These are phyloP conservation scores for Gasterosteus nipponicus DNA, from an alignment of 2,113 vertebrate genomes.

Conservation along the genomic window DNA sequence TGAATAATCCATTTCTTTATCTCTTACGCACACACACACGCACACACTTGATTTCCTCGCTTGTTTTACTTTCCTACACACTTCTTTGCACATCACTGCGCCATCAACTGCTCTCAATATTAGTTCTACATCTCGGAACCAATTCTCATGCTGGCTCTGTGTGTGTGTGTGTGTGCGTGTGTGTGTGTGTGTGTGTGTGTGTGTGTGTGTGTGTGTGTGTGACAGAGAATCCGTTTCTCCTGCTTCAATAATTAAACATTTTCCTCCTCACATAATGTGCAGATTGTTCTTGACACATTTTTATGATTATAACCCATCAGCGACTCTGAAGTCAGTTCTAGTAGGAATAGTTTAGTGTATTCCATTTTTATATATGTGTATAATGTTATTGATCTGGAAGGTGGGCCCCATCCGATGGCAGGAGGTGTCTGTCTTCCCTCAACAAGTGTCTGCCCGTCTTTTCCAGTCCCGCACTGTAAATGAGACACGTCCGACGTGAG, in stretches of 20 bases:
- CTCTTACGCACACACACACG: not conserved
- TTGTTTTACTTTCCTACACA: too few relatives aligned
- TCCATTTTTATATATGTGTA: not conserved
- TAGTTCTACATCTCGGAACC: conserved; percentile 42
- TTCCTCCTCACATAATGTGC: conserved; percentile 23
- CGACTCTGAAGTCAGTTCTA: not conserved
- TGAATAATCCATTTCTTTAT: not conserved
- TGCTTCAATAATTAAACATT: conserved; percentile 42
- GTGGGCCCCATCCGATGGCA: not conserved
- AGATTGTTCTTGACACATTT: conserved; percentile 27
- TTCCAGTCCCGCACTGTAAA: not conserved
- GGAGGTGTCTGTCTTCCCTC: not conserved
- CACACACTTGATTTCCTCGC: not conserved
- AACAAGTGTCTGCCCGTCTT: not conserved
- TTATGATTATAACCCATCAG: not conserved
- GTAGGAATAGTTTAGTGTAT: not conserved
- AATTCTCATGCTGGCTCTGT: conserved; percentile 25
- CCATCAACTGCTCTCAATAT: conserved; percentile 35
- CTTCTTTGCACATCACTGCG: conserved; percentile 34
- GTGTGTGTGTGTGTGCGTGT: conserved; percentile 20
- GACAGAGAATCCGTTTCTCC: conserved; percentile 4
- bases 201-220: conserved; percentile 4
- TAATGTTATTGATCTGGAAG: not conserved
- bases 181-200: conserved; percentile 15
- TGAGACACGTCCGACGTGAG: conserved; percentile 9